These are phyloP conservation scores for Pollimyrus isidori DNA, from an alignment of 2,113 vertebrate genomes.

Conservation along the genomic window DNA sequence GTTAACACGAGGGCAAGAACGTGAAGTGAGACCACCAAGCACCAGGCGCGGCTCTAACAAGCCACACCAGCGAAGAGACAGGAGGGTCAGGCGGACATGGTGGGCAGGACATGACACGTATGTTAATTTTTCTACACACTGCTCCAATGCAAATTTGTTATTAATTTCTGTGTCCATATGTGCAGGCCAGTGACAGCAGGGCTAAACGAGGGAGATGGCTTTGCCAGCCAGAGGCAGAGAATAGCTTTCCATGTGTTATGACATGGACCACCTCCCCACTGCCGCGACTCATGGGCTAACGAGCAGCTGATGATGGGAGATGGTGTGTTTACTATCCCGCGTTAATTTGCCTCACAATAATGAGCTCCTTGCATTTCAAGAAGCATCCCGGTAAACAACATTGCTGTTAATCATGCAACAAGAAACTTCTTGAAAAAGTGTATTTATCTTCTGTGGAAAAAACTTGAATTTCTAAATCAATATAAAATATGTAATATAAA, in stretches of 20 bases:
- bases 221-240: not conserved
- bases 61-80: not conserved
- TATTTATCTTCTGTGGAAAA: not conserved
- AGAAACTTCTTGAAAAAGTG: not conserved
- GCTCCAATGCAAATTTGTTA: not conserved
- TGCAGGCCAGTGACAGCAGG: not conserved
- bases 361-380: not conserved
- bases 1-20: not conserved
- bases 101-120: not conserved
- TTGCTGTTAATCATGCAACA: not conserved
- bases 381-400: not conserved
- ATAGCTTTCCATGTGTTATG: not conserved
- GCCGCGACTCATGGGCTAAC: slow-evolving; percentile 7
- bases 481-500: not conserved
- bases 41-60: not conserved
- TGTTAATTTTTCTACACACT: not conserved
- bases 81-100: not conserved
- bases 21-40: not conserved
- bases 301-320: slow-evolving; percentile 16
- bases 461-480: not conserved
- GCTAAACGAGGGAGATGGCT: not conserved
- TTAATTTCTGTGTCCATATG: not conserved
- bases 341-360: slow-evolving; percentile 18
- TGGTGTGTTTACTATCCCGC: not conserved
- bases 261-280: not conserved